A percentile compares a stretch with the other conserved stretches of the same genome.
These are phyloP conservation scores for Hydrozoanthus gracilis DNA, from an alignment of 92 coral and sea anemone species.

Conservation along the genomic window DNA sequence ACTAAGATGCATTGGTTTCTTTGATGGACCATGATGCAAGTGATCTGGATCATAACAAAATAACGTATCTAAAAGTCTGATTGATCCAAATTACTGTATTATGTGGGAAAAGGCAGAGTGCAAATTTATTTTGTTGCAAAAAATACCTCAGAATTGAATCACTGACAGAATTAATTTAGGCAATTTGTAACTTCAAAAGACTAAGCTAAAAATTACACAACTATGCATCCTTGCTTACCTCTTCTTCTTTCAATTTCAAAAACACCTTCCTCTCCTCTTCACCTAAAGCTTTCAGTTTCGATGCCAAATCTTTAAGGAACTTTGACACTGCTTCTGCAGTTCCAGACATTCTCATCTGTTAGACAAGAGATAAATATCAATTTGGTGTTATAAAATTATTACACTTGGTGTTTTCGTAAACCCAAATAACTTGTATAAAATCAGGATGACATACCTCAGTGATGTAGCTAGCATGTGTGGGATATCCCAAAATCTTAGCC, in stretches of 20 bases:
- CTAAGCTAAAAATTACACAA: no score
- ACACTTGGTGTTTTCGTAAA: background rate
- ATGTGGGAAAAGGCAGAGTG: no score
- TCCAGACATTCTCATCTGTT: conserved; percentile 93
- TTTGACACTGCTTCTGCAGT: conserved; percentile 85
- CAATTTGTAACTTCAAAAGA: no score
- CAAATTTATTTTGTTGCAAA: no score
- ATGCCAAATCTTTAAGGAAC: conserved; percentile 80
- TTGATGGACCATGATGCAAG: no score
- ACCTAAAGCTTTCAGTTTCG: conserved; percentile 79
- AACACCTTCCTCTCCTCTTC: conserved; percentile 75
- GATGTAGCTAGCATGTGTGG: conserved; percentile 95
- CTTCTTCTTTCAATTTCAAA: conserved; percentile 83
- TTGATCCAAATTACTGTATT: no score
- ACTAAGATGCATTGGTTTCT: no score
- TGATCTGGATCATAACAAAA: no score
- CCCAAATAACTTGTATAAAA: background rate
- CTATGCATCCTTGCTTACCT: conserved; percentile 55
- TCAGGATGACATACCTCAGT: conserved; percentile 70
- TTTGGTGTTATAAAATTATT: background rate
- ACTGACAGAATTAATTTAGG: no score
- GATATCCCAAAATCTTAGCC: conserved; percentile 92
- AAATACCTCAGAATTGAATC: no score
- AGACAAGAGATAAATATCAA: background rate
- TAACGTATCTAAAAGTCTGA: no score